Base-by-base conservation (phyloP, 2,888 invertebrate genomes). In the Lymantria dispar region DNA sequence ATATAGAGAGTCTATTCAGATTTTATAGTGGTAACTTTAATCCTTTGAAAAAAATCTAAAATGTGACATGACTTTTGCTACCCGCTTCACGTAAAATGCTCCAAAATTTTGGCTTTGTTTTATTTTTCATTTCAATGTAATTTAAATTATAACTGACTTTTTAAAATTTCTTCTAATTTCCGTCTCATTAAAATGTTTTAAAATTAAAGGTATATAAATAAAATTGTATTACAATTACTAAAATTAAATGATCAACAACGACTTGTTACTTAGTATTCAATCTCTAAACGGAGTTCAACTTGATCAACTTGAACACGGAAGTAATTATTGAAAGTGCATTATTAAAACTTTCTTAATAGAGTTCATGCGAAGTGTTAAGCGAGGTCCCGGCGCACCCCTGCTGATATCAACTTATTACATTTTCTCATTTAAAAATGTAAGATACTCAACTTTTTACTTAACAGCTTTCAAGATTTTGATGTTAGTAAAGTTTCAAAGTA, bases 271-370 rank as follows among this genome's bases (percentile, higher is more conserved):
- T 33, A 33, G 8, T 33, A 33, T 33, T 33, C 33, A 33, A 5
- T 33, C 8, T 33, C 47, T 48, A 49, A 50, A 43, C 44, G 58
- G 62, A 50, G 47, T 50, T 41, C 54, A 12, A 22, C 48, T 47
- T 48, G 48, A 47, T 47, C 49, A 57, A 47, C 45, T 50, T 60
- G 62, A 58, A 48, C 54, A 50, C 48, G 58, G 67, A 75, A 73
- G 72, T 75, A 33, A 33, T 33, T 33, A 78, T 78, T 76, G 76
- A 70, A 72, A 78, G 74, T 73, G 68, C 71, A 78, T 75, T 77
- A 76, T 74, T 66, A 62, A 65, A 66, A 67, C 62, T 60, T 60
- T 60, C 65, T 61, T 64, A 59, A 60, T 62, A 53, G 64, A 62
- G 60, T 65, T 61, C 53, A 54, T 48, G 54, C 43, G 49, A 53